Evolutionary conservation across 2,888 invertebrate genomes (phyloP), one percentile per base, ranked within the genome.

Genomic region (Cryptocephalus moraei): DNA sequence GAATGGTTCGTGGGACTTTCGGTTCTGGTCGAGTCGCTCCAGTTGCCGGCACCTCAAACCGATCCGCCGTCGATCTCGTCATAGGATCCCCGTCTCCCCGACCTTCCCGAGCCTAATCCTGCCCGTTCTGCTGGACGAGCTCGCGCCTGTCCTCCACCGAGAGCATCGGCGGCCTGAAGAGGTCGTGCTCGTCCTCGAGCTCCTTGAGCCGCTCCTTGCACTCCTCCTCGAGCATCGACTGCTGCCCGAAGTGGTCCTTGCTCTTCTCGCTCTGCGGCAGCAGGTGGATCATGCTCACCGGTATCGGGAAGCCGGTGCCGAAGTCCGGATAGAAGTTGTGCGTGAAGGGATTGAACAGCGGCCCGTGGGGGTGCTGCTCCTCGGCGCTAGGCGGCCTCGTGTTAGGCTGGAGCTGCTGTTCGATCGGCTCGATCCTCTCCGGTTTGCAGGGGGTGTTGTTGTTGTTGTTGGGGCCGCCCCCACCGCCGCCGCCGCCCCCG

Each of bases 241-340:
- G 32, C 63, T 73, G 77, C 38, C 52, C 74, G 68, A 72, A 82
- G 65, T 74, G 77, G 56, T 77, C 86, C 60, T 81, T 70, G 60
- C 80, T 81, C 63, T 84, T 85, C 61, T 89, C 89, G 61, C 79
- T 81, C 39, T 86, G 88, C 49, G 89, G 89, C 62, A 90, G 69
- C 47, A 90, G 74, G 66, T 90, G 89, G 52, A 90, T 76, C 89
- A 90, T 89, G 65, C 84, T 86, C 32, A 91, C 78, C 32, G 88
- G 88, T 63, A 91, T 81, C 1, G 89, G 89, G 64, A 89, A 91
- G 12, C 84, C 83, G 8, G 85, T 77, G 11, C 73, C 72, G 62
- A 89, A 90, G 63, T 91, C 90, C 8, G 88, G 87, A 68, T 88
- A 90, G 71, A 89, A 90, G 51, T 83, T 84, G 58, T 83, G 85